These are phyloP conservation scores for Ifrita kowaldi DNA, from an alignment of 2,113 vertebrate species.

Conservation along the genomic window DNA sequence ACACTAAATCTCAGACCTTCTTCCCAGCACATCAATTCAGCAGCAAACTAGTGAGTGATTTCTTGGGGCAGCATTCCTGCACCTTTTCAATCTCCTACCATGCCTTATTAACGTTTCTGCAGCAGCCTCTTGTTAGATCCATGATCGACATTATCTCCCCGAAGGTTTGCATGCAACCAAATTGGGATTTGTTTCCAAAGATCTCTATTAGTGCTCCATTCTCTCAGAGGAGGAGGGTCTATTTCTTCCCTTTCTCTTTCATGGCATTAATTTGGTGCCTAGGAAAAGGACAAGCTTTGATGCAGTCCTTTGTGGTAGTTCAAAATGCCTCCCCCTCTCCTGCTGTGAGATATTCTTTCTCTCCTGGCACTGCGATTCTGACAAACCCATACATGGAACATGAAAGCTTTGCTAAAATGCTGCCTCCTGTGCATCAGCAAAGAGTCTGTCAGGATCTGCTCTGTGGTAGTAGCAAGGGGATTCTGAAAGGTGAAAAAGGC, in stretches of 20 bases:
- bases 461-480: background rate
- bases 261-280: background rate
- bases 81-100: background rate
- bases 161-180: background rate
- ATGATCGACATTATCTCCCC: accelerated
- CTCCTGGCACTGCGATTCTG: background rate
- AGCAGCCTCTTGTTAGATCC: background rate
- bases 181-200: background rate
- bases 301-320: background rate
- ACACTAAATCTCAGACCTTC: background rate
- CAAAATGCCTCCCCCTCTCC: background rate
- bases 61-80: background rate
- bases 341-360: background rate
- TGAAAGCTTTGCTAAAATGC: background rate
- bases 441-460: background rate
- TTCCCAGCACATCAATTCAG: background rate
- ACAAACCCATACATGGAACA: background rate
- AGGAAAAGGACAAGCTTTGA: background rate
- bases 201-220: background rate
- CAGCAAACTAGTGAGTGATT: background rate
- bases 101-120: background rate
- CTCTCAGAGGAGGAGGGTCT: background rate
- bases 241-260: background rate
- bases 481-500: conserved; percentile 1
- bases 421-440: background rate